Conservation (phyloP, 1,140 invertebrate species). For the Drosophila subpulchrella region DNA sequence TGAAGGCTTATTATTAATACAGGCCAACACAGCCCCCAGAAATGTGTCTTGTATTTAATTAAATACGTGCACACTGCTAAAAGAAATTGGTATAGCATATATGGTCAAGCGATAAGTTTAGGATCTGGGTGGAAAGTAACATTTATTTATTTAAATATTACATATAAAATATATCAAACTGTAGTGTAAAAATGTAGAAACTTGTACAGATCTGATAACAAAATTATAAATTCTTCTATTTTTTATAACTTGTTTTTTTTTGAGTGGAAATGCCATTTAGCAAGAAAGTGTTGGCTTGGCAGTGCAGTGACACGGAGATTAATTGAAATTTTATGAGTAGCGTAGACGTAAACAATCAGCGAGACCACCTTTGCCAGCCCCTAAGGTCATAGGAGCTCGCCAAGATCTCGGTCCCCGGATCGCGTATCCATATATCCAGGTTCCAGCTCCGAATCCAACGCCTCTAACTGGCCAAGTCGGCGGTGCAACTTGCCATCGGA, state of each 20-base stretch:
- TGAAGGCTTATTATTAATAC: slow-evolving; percentile 71
- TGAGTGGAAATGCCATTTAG: slow-evolving; percentile 40
- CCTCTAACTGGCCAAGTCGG: slow-evolving; percentile 30
- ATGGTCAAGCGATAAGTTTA: no score
- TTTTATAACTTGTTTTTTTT: background rate
- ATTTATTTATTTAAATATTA: no score
- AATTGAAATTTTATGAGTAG: slow-evolving; percentile 84
- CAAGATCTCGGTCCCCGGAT: slow-evolving; percentile 33
- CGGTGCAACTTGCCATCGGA: slow-evolving; percentile 23
- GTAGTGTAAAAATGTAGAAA: background rate
- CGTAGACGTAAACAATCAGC: slow-evolving; percentile 81
- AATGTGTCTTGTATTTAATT: slow-evolving; percentile 69
- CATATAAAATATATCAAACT: no score
- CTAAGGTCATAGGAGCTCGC: slow-evolving; percentile 71
- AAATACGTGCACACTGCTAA: slow-evolving; percentile 42
- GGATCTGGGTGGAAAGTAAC: background rate
- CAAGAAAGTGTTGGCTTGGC: slow-evolving; percentile 22
- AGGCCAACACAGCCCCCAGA: slow-evolving; percentile 37
- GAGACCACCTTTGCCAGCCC: slow-evolving; percentile 80
- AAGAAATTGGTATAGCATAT: no score
- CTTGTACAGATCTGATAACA: no score
- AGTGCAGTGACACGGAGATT: slow-evolving; percentile 76
- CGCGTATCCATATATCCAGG: slow-evolving; percentile 16
- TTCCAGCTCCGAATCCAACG: slow-evolving; percentile 1
- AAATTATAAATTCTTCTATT: no score